Evolutionary conservation across 2,113 vertebrate genomes (phyloP), one percentile per base, ranked within the genome.

Genomic region (Phodopus roborovskii): DNA sequence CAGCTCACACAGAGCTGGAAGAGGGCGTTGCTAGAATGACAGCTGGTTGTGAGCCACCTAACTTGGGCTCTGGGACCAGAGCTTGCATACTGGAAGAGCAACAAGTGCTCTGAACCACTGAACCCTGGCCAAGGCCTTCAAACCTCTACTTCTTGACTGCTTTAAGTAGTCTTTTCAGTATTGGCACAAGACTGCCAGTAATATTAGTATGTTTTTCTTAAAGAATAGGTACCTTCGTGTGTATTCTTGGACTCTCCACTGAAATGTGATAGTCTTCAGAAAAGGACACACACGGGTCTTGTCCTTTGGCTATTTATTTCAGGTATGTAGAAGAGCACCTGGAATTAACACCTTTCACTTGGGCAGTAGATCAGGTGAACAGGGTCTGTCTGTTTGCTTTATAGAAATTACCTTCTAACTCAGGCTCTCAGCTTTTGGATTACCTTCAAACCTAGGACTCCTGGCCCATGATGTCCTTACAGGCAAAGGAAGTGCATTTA

Each of bases 241-340:
- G n/a, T 94, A 33, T 89, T 75, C 91, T 78, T 91, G 62, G 83
- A 36, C 70, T 92, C 0, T 87, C 66, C 24, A 92, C 45, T 83
- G 71, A 78, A 96, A 83, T 87, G 73, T 53, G 39, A 36, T 74
- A 62, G 79, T 78, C 87, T 88, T 94, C 77, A 94, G 91, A 92
- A 60, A 96, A 36, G 11, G 81, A 19, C 28, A 5, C 9, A 62
- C 86, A 92, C 45, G 24, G 20, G 45, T 89, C 33, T n/a, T 77
- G 71, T 85, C 56, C 13, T 89, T 36, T 83, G 19, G 70, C 5
- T 62, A 15, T 30, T 77, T 62, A 19, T 30, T 77, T 78, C 62
- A 62, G 68, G 68, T 33, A 7, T 83, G 66, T 19, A 82, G 17
- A 78, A 87, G 71, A 73, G 36, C 82, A 3, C 39, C 39, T 87